These are phyloP conservation scores for Volucella inanis DNA, from an alignment of 2,888 invertebrate genomes.

Conservation along the genomic window DNA sequence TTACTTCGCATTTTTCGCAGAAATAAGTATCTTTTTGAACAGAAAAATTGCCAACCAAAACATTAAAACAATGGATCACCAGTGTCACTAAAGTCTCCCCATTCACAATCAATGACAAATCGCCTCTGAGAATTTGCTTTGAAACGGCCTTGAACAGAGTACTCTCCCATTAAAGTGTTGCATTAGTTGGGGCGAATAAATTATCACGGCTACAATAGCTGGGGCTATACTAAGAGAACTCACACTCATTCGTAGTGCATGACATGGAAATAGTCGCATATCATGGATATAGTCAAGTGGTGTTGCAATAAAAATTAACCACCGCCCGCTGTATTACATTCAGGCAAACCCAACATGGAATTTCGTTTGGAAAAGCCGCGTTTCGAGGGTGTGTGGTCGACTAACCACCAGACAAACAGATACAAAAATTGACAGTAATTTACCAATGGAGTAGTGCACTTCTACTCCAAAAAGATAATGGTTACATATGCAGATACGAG, in stretches of 20 bases:
- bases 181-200: constrained; percentile 52
- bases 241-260: not conserved
- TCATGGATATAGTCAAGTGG: constrained; percentile 9
- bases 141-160: constrained; percentile 64
- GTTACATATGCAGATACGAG: not conserved
- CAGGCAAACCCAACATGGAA: constrained; percentile 39
- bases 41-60: not conserved
- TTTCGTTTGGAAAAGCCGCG: constrained; percentile 40
- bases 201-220: not conserved
- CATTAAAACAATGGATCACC: not conserved
- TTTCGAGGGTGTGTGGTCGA: constrained; percentile 53
- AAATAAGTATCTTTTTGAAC: no score
- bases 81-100: not conserved
- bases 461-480: constrained; percentile 49
- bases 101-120: constrained; percentile 29
- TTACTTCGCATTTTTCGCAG: constrained; percentile 13
- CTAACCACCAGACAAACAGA: not conserved
- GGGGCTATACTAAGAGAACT: not conserved
- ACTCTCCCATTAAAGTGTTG: constrained; percentile 56
- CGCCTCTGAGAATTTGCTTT: constrained; percentile 26
- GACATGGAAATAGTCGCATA: constrained; percentile 21
- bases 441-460: constrained; percentile 40
- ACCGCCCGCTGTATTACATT: constrained; percentile 18
- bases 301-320: constrained; percentile 30
- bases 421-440: constrained; percentile 62